Conservation (phyloP, 1,140 invertebrate species). For the Papilio dardanus region DNA sequence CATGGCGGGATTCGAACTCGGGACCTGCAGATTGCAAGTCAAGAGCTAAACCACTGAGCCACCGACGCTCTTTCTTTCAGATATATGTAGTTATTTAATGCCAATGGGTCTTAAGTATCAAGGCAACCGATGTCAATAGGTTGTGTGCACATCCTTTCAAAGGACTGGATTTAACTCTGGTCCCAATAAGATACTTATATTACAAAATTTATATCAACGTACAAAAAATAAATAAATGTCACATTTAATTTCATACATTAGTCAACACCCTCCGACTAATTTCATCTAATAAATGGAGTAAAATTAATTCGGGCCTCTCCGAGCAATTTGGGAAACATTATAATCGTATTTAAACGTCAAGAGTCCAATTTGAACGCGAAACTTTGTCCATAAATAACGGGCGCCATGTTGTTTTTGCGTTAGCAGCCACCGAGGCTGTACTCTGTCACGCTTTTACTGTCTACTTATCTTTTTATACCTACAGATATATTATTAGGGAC, state of each 20-base stretch:
- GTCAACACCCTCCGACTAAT: conserved; percentile 36
- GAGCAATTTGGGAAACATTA: conserved; percentile 49
- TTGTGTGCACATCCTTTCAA: neutral
- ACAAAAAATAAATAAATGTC: conserved; percentile 32
- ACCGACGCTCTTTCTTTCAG: no score
- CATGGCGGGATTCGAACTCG: no score
- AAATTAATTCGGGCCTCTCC: conserved; percentile 44
- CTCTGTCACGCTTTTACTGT: conserved; percentile 22
- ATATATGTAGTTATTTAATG: no score
- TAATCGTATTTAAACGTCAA: conserved; percentile 52
- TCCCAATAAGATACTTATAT: neutral
- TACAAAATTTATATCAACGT: neutral
- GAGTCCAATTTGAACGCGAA: conserved; percentile 51
- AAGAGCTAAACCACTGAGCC: no score
- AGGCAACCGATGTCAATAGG: no score
- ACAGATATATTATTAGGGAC: neutral
- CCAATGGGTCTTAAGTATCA: no score
- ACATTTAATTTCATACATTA: conserved; percentile 34
- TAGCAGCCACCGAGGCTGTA: conserved; percentile 26
- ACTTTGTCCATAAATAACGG: conserved; percentile 49
- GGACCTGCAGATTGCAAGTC: no score
- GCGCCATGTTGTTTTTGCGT: conserved; percentile 45
- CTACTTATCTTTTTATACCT: neutral
- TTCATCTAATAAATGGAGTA: conserved; percentile 36
- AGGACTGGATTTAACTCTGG: neutral